These are phyloP conservation scores for Eremobia ochroleuca DNA, from an alignment of 2,888 invertebrate species.

Conservation along the genomic window DNA sequence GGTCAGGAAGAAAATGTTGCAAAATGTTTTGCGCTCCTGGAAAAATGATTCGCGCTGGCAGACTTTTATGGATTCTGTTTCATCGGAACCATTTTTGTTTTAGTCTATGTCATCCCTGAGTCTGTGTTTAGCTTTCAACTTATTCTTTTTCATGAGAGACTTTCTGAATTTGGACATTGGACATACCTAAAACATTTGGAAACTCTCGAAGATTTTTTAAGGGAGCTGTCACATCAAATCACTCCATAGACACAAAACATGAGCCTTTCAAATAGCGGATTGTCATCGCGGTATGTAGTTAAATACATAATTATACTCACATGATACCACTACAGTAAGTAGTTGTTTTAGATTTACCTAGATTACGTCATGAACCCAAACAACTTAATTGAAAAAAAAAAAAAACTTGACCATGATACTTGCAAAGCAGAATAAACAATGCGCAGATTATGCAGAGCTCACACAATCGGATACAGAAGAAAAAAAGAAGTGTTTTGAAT, in stretches of 20 bases:
- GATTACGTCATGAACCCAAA: constrained; percentile 25
- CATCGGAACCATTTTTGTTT: constrained; percentile 11
- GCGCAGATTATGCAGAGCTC: constrained; percentile 49
- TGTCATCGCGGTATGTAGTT: constrained; percentile 9
- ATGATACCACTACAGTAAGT: constrained; percentile 14
- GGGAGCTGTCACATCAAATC: not conserved
- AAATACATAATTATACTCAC: constrained; percentile 18
- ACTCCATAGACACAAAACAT: constrained; percentile 2
- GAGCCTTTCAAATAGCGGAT: constrained; percentile 8
- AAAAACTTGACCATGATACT: constrained; percentile 49
- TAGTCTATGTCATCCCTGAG: not conserved
- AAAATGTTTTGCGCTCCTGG: constrained; percentile 42
- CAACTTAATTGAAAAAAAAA: constrained; percentile 50
- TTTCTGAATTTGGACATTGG: not conserved
- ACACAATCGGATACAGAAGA: constrained; percentile 46
- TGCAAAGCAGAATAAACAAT: constrained; percentile 51
- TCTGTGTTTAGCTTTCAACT: not conserved
- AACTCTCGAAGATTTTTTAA: not conserved
- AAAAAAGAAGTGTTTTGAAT: constrained; percentile 46
- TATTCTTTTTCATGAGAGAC: not conserved
- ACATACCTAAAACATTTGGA: not conserved
- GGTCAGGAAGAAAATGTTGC: constrained; percentile 48
- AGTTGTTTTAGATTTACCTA: not conserved
- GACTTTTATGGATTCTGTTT: constrained; percentile 6
- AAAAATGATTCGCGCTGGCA: constrained; percentile 10